Percentiles rank a stretch among this genome's conserved stretches.
Conservation (phyloP, 2,888 invertebrate genomes). For the Campoletis raptor region DNA sequence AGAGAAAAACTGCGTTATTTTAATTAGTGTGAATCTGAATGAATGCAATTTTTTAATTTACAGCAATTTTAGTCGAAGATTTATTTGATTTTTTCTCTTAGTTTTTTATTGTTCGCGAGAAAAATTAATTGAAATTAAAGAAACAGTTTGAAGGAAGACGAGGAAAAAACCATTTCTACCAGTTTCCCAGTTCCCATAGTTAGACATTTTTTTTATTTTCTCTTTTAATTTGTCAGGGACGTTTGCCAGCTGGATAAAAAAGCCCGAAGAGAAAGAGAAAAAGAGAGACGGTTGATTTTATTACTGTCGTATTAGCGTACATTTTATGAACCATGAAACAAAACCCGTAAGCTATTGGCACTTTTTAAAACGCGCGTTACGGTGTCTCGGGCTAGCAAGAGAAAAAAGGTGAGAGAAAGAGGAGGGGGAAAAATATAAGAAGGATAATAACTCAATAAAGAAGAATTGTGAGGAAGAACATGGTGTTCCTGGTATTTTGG, state of each 20-base stretch:
- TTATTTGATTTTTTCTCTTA: background rate
- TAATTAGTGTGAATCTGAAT: background rate
- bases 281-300: slow-evolving; percentile 35
- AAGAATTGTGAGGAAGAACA: background rate
- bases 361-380: slow-evolving; percentile 2
- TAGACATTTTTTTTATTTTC: background rate
- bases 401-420: background rate
- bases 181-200: background rate
- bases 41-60: background rate
- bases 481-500: background rate
- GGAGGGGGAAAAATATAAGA: background rate
- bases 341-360: slow-evolving; percentile 14
- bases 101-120: background rate
- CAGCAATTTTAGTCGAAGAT: background rate
- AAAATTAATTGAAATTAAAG: background rate
- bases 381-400: background rate
- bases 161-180: background rate
- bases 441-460: background rate
- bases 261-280: background rate
- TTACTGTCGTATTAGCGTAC: slow-evolving; percentile 30
- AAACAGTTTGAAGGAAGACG: background rate
- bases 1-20: background rate
- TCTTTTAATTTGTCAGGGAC: background rate
- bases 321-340: slow-evolving; percentile 42
- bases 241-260: background rate